Evolutionary conservation across 2,113 vertebrate genomes (phyloP).

Genomic region (Taxidea taxus): DNA sequence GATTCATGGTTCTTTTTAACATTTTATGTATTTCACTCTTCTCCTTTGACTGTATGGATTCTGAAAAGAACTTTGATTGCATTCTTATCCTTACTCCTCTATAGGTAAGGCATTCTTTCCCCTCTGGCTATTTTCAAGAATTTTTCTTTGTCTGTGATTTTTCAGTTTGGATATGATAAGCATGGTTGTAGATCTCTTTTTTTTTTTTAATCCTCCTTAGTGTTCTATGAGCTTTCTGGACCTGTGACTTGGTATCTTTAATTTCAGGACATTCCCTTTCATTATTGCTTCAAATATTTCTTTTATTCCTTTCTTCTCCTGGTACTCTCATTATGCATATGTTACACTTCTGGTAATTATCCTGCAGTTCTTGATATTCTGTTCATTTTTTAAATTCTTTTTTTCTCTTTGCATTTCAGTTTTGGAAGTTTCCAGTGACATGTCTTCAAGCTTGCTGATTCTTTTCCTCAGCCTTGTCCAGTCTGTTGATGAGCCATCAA

Average conservation of each 20-base stretch:
- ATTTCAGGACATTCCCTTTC: background rate
- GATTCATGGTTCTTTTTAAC: background rate
- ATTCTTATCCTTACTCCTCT: background rate
- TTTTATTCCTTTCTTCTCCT: background rate
- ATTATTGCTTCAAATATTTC: background rate
- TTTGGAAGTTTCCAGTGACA: background rate
- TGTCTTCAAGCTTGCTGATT: background rate
- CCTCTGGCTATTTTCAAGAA: background rate
- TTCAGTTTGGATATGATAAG: background rate
- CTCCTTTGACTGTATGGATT: background rate
- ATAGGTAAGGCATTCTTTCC: background rate
- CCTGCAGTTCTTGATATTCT: background rate
- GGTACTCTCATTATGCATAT: background rate
- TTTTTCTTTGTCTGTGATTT: slow-evolving; percentile 28
- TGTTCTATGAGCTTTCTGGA: background rate
- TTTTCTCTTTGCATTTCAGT: slow-evolving; percentile 27
- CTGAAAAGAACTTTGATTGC: slow-evolving; percentile 9
- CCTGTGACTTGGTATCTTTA: background rate
- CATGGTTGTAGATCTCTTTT: background rate
- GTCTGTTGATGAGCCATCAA: background rate
- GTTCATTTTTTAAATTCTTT: background rate
- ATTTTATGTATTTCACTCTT: background rate
- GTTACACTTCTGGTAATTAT: background rate
- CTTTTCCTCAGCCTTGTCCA: background rate
- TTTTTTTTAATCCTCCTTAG: background rate